Evolutionary conservation across 2,113 vertebrate species (phyloP), one percentile per base, ranked within the genome.

Genomic region (Grammomys dolichurus): DNA sequence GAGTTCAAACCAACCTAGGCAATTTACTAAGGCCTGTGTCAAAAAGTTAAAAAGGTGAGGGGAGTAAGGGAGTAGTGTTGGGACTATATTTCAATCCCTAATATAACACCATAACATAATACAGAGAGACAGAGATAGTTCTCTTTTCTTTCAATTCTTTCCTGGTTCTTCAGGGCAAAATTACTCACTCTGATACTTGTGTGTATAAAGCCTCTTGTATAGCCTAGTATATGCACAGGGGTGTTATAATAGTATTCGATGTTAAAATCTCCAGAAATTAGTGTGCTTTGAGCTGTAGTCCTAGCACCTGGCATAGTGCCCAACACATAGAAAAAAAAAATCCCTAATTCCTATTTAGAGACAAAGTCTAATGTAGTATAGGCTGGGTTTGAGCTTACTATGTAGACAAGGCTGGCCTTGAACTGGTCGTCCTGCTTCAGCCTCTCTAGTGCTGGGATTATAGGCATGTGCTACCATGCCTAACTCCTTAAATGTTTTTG

Each of bases 101-200:
- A 51, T 48, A 72, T 8, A 75, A 87, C 48, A 54, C 48, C 51
- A 51, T 51, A 11, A 51, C 51, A 51, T 51, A 51, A 51, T 51
- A 51, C 10, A 75, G 22, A 75, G 51, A 85, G 58, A 33, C 40
- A 20, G 40, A 46, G 40, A 31, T 14, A 60, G 20, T 33, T 75
- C 26, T 89, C 40, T 75, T 13, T 93, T 87, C 90, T 89, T 9
- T 67, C 40, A 94, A 87, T 63, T 91, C 69, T 75, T 95, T 91
- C 67, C 58, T 94, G 63, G 69, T 65, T 89, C 69, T 54, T 69
- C 82, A 58, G 69, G 67, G 77, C 73, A 92, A 96, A 91, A 78
- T 46, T 54, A 36, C 94, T 91, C 24, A 46, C 51, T 87, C 80
- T 40, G 36, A 89, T 36, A 58, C 43, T 84, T 69, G 13, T 22